phyloP scores from a whole-genome alignment of 1,140 invertebrate genomes.

The Brachionus plicatilis region DNA sequence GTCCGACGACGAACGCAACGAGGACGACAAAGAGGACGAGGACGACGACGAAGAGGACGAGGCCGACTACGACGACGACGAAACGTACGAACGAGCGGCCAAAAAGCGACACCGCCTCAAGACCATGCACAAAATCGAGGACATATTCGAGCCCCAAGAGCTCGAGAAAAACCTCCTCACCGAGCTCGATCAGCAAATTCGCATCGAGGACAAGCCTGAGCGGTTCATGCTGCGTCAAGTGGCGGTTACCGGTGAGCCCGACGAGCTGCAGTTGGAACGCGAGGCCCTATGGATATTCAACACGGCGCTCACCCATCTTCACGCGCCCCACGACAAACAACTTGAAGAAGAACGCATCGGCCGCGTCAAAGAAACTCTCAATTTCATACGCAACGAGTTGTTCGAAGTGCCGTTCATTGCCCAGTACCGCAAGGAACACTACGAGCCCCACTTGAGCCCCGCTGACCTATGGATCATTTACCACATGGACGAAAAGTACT shows the following conservation, averaged over 20 bases:
- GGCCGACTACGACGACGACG: slow-evolving; percentile 62
- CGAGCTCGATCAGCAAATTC: slow-evolving; percentile 80
- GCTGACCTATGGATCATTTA: slow-evolving; percentile 96
- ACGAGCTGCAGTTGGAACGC: slow-evolving; percentile 74
- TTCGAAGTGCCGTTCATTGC: slow-evolving; percentile 86
- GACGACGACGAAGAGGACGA: slow-evolving; percentile 57
- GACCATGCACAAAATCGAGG: slow-evolving; percentile 22
- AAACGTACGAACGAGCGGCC: slow-evolving; percentile 71
- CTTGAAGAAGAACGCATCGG: not conserved
- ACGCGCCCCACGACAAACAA: not conserved
- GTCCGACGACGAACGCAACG: slow-evolving; percentile 75
- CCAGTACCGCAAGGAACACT: slow-evolving; percentile 96
- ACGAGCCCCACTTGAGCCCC: slow-evolving; percentile 84
- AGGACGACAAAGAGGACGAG: slow-evolving; percentile 61
- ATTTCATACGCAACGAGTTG: slow-evolving; percentile 34
- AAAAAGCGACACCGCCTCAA: slow-evolving; percentile 60
- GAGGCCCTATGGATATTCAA: slow-evolving; percentile 96
- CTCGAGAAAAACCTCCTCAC: slow-evolving; percentile 91
- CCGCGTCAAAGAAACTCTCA: not conserved
- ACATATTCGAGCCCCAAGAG: slow-evolving; percentile 91
- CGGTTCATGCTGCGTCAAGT: slow-evolving; percentile 68
- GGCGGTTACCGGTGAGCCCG: slow-evolving; percentile 66
- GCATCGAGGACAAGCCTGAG: slow-evolving; percentile 57
- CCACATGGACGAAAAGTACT: slow-evolving; percentile 78
- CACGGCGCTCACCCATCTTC: slow-evolving; percentile 65